These are phyloP conservation scores for Oryzias javanicus DNA, from an alignment of 2,113 vertebrate genomes.

Conservation along the genomic window DNA sequence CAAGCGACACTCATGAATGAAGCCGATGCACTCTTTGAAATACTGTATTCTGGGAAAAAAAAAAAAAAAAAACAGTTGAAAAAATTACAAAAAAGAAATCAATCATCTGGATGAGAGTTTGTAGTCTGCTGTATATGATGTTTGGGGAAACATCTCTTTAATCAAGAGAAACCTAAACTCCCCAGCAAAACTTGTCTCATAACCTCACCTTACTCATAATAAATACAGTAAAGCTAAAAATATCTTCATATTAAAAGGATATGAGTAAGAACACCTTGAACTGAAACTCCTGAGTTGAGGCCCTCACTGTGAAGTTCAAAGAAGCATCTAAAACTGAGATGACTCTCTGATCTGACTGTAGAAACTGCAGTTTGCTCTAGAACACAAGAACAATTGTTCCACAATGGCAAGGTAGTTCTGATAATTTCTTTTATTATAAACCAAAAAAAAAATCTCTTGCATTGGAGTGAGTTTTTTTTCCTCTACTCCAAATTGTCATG, in stretches of 20 bases:
- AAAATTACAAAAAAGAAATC: neutral
- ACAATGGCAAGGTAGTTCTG: neutral
- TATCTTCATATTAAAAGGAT: constrained; percentile 45
- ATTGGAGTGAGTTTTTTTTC: neutral
- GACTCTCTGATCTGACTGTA: constrained; percentile 10
- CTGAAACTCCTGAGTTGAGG: constrained; percentile 49
- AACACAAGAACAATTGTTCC: neutral
- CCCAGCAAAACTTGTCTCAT: constrained; percentile 3
- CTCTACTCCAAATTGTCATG: constrained; percentile 35
- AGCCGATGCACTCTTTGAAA: constrained; percentile 87
- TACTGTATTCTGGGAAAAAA: constrained; percentile 79
- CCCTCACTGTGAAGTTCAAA: constrained; percentile 8
- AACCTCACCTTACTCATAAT: constrained; percentile 1
- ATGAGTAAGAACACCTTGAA: constrained; percentile 64
- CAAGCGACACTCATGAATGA: constrained; percentile 87
- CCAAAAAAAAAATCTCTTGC: neutral
- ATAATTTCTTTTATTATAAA: neutral
- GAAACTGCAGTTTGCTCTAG: constrained; percentile 17
- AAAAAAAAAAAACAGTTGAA: constrained; percentile 1
- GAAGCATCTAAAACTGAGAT: constrained; percentile 7
- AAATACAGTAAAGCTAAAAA: constrained; percentile 35
- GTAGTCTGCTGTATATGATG: too few species aligned
- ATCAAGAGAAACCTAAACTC: neutral
- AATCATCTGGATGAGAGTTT: too few species aligned
- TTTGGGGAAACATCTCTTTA: neutral